A percentile compares a stretch with the other conserved stretches of the same genome.
Evolutionary conservation across 2,888 invertebrate species (phyloP).

Genomic region (Chloroclystis v-ata): DNA sequence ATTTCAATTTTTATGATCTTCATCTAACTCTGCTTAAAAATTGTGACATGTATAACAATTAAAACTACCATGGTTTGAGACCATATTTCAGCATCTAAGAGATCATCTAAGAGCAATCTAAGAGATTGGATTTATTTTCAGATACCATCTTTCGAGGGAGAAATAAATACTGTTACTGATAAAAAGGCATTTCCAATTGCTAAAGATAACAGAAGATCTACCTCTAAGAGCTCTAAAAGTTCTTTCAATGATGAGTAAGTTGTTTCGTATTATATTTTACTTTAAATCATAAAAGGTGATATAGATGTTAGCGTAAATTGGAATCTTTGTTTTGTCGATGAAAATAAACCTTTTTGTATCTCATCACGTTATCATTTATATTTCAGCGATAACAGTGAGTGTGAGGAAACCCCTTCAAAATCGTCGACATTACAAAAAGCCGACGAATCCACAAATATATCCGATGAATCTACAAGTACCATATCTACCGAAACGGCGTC

Average conservation of each 20-base stretch:
- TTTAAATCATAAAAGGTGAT: too few species aligned
- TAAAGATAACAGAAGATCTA: slow-evolving; percentile 51
- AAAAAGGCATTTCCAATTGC: slow-evolving; percentile 35
- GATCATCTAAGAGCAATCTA: too few species aligned
- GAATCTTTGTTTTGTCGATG: too few species aligned
- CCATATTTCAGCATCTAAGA: not conserved
- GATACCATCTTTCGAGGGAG: slow-evolving; percentile 65
- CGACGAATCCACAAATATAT: not conserved
- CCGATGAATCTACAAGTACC: not conserved
- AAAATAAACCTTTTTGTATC: not conserved
- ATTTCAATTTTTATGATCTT: too few species aligned
- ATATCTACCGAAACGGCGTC: too few species aligned
- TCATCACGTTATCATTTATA: too few species aligned
- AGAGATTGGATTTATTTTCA: slow-evolving; percentile 20
- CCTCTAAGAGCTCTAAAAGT: slow-evolving; percentile 57
- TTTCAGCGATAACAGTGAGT: slow-evolving; percentile 45
- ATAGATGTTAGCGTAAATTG: too few species aligned
- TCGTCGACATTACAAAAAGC: slow-evolving; percentile 4
- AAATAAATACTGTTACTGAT: slow-evolving; percentile 40
- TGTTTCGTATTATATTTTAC: too few species aligned
- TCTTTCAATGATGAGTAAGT: slow-evolving; percentile 56
- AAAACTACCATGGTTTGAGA: too few species aligned
- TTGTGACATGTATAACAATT: too few species aligned
- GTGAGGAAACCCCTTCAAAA: slow-evolving; percentile 39
- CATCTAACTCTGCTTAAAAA: too few species aligned